Evolutionary conservation across 1,140 invertebrate genomes (phyloP), one percentile per base, ranked within the genome.

Genomic region (Lucilia sericata): DNA sequence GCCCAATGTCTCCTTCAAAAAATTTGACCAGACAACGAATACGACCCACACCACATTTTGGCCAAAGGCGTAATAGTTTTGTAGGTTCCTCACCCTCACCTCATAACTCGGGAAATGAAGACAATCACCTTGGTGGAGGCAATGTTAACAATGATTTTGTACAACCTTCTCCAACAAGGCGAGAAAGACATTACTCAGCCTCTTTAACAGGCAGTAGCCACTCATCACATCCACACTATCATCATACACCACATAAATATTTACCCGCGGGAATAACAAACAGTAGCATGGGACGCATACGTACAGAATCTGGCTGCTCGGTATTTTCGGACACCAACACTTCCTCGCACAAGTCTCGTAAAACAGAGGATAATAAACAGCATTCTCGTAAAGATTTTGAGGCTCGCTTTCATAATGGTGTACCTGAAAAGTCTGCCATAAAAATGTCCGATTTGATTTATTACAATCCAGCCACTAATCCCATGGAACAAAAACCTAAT

Each of bases 391-490:
- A 92, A 30, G 93, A 95, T 85, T 95, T 94, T 88, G 88, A 92
- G 14, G 88, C 92, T 8, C 93, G 93, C 81, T 92, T 92, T 84
- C 85, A 86, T 14, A 91, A 94, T 81, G 92, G 92, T 42, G 90
- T 93, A 34, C 93, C 94, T 2, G 95, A 96, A 86, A 92, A 93
- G 86, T 92, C 92, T 30, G 94, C 94, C 80, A 93, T 98, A 83
- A 98, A 95, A 65, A 97, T 98, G 96, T 95, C 96, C 86, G 97
- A 98, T 92, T 93, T 98, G 74, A 97, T 98, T 86, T 97, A 95
- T 91, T 97, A 96, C 90, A 98, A 98, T 92, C 97, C 97, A 4
- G 89, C 91, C 1, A 93, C 93, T 25, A 96, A 96, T 92, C 94
- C 94, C 4, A 94, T 95, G 94, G 92, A 89, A 81, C 88, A 87